Evolutionary conservation across 64 coral and sea anemone species (phyloP), one percentile per base, ranked within the genome.

Genomic region (Orbicella faveolata): DNA sequence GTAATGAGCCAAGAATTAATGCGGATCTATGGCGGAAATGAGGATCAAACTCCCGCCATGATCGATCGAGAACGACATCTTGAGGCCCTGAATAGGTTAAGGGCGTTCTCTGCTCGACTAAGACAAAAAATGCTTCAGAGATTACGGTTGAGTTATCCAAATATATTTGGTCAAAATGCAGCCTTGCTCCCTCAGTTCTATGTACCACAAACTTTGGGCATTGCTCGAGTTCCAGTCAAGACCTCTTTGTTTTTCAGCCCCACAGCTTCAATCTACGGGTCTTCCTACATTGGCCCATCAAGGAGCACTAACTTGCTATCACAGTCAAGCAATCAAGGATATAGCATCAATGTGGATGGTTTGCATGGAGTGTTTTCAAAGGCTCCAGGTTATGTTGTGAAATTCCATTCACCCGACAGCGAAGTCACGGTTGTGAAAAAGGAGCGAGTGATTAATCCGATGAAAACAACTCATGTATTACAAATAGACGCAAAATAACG

Each of bases 341-440:
- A 85, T n/a, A 85, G 34, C 72, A 73, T 85, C 44, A 52, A 70
- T 72, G 82, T 85, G 7, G 39, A 85, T 12, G 82, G 82, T 9
- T n/a, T 85, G 8, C 67, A 72, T 23, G 82, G 82, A 16, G 65
- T 85, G 26, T 85, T 72, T 62, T 85, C 82, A 16, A 85, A 85
- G 41, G n/a, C 19, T 8, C 82, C 82, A 30, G 82, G 82, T 13
- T 73, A 51, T 30, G 82, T 53, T 34, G 36, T 85, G 26, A 11
- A 23, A 72, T 85, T 85, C 66, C 36, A 85, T 52, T 85, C 82
- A 20, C 82, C 82, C 9, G 35, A 73, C 20, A 73, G 82, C 23
- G 82, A 85, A 73, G 82, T 85, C 9, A 85, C 82, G 20, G 65
- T 85, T 7, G 13, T 53, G 7, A 85, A 85, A 52, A 85, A 73